Base-by-base conservation (phyloP, 92 coral and sea anemone species). In the Zoanthus sociatus region DNA sequence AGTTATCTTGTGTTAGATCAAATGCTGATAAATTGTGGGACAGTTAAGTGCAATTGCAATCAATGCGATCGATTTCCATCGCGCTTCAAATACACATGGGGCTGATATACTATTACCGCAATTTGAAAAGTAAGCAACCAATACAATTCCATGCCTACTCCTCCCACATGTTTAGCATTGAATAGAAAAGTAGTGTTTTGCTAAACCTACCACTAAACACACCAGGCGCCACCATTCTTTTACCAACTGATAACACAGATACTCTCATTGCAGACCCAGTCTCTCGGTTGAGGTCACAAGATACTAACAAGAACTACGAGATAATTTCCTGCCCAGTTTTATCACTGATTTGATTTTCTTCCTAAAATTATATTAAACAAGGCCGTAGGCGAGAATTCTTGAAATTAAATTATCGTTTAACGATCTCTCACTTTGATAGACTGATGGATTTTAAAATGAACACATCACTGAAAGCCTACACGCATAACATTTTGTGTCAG, bases 91-190 rank as follows among this genome's bases (percentile, higher is more conserved):
- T 81, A 47, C 61, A 55, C 76, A 66, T 66, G 75, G 21, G 75
- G 56, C 20, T 47, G 85, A 30, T 55, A 46, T 67, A 81, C 85
- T 81, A 18, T 81, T 81, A 63, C 85, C 60, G 47, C 76, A 81
- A 67, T 81, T 67, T 81, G 42, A 51, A 81, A 81, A 81, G 85
- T 66, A 81, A 81, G 66, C 85, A 81, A 81, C 66, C 45, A 81
- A 66, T 47, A 63, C 75, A 81, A 66, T 81, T 81, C 42, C 85
- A 46, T 81, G 10, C 60, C 73, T 81, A 21, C 85, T 42, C 85
- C 85, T 81, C 85, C 85, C 85, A 81, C 74, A 18, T 81, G 63
- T 46, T 81, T 66, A 81, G 31, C 75, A 64, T 44, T 81, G 75
- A 81, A 81, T 81, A 47, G 47, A 81, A 26, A 81, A 81, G 75